A percentile compares a stretch with the other conserved stretches of the same genome.
Evolutionary conservation across 1,140 invertebrate genomes (phyloP).

Genomic region (Phymorhynchus buccinoides): DNA sequence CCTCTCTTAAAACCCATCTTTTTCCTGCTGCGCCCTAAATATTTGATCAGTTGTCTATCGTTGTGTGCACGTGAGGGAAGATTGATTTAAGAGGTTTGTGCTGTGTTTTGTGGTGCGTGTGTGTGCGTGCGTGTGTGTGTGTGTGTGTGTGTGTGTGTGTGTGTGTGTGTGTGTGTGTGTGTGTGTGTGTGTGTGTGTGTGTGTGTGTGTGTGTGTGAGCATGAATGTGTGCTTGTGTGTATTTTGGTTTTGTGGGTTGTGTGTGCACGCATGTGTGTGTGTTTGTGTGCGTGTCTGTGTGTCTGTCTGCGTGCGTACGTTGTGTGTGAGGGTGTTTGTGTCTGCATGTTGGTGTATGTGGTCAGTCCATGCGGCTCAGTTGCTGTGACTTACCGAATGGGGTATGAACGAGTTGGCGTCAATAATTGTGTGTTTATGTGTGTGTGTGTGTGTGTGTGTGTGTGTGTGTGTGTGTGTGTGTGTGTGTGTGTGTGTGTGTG

Average conservation of each 20-base stretch:
- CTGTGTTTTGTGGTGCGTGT: too few species aligned
- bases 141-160: neutral
- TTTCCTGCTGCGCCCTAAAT: too few species aligned
- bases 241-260: neutral
- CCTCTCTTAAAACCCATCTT: too few species aligned
- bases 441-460: neutral
- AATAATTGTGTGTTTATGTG: too few species aligned
- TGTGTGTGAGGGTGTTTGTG: too few species aligned
- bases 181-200: neutral
- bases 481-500: constrained; percentile 17
- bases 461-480: constrained; percentile 5
- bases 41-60: too few species aligned
- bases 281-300: neutral
- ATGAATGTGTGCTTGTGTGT: constrained; percentile 10
- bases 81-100: too few species aligned
- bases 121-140: neutral
- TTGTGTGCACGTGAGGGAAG: too few species aligned
- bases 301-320: neutral
- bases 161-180: neutral
- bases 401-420: too few species aligned
- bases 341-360: neutral
- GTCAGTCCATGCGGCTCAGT: too few species aligned
- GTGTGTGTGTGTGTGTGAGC: neutral
- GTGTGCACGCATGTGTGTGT: neutral
- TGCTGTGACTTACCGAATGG: too few species aligned